A percentile compares a stretch with the other conserved stretches of the same genome.
Evolutionary conservation across 2,113 vertebrate genomes (phyloP).

Genomic region (Pipra filicauda): DNA sequence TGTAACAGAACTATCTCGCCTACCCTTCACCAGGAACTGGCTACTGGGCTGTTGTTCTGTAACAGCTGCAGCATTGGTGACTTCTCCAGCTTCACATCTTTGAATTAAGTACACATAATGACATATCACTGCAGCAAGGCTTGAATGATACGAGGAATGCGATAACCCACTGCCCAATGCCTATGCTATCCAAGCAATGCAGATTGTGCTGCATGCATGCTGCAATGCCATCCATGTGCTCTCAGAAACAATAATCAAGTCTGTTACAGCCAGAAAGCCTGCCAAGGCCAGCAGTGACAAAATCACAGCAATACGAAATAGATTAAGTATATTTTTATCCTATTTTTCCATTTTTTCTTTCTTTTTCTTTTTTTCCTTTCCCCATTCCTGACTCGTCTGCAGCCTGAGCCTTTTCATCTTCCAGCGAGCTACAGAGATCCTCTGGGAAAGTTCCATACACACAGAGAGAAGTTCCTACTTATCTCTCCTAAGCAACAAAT

Average conservation of each 20-base stretch:
- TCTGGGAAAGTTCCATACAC: conserved; percentile 11
- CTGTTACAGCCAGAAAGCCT: neutral
- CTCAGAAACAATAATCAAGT: neutral
- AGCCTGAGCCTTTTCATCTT: conserved; percentile 26
- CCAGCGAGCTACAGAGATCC: neutral
- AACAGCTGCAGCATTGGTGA: neutral
- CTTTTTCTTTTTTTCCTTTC: too few relatives aligned
- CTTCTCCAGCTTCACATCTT: neutral
- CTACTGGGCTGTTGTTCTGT: neutral
- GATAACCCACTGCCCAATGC: neutral
- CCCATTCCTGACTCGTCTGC: neutral
- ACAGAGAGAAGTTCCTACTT: neutral
- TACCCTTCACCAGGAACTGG: neutral
- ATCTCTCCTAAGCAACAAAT: neutral
- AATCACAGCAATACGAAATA: neutral
- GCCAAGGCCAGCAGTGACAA: neutral
- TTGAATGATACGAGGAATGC: neutral
- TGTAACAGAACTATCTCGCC: neutral
- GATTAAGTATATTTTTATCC: neutral
- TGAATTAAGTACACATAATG: neutral
- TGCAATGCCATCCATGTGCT: neutral
- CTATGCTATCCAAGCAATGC: neutral
- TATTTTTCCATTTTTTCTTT: neutral
- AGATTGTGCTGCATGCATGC: neutral
- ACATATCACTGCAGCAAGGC: neutral